Percentiles rank a stretch among this genome's conserved stretches.
Evolutionary conservation across 2,113 vertebrate species (phyloP).

Genomic region (Telmatochromis sp.): DNA sequence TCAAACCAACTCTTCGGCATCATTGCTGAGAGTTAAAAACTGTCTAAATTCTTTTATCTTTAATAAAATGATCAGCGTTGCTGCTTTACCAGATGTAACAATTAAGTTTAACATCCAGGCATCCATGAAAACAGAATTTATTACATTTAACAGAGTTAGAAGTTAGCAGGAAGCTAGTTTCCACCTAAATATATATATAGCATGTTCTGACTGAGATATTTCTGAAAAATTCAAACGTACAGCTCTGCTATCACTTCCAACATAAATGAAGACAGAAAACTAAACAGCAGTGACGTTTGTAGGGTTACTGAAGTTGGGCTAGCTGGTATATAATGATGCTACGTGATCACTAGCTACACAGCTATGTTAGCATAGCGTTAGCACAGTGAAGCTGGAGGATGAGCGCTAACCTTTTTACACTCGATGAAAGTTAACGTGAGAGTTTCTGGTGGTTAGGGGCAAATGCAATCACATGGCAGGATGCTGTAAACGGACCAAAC

Average conservation of each 20-base stretch:
- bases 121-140: no score
- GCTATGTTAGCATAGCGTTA: not conserved
- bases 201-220: not conserved
- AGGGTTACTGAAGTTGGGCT: not conserved
- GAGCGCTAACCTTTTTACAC: not conserved
- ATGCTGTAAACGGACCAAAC: not conserved
- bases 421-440: not conserved
- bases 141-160: not conserved
- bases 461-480: not conserved
- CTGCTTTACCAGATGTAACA: no score
- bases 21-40: no score
- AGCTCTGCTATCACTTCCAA: not conserved
- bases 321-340: not conserved
- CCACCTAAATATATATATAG: not conserved
- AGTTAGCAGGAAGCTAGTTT: not conserved
- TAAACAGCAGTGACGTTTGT: not conserved
- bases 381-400: not conserved
- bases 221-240: not conserved
- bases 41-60: no score
- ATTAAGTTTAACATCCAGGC: no score
- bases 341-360: not conserved
- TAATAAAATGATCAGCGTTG: no score
- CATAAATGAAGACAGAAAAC: not conserved
- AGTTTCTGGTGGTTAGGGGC: not conserved
- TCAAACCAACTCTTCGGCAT: no score